phyloP scores from a whole-genome alignment of 2,797 vertebrate species.

The Vespertilio murinus region DNA sequence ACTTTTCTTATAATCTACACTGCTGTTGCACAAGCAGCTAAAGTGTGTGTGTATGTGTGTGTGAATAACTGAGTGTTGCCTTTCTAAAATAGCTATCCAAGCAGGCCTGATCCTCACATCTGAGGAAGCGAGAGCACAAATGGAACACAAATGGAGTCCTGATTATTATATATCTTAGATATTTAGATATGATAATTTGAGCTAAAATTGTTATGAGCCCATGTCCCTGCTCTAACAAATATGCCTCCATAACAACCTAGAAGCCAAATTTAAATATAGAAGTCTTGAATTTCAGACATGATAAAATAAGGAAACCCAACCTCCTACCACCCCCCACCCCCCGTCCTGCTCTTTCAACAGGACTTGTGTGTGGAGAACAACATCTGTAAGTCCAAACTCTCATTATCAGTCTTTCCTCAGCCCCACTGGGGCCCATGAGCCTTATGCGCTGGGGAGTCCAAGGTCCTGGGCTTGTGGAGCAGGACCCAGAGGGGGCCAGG shows the following conservation, averaged over 20 bases:
- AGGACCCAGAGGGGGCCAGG: too few relatives aligned
- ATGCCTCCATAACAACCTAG: background rate
- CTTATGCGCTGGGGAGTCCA: background rate
- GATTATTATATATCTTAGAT: background rate
- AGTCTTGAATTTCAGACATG: background rate
- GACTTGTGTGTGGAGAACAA: background rate
- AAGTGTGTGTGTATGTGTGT: background rate
- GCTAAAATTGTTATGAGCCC: background rate
- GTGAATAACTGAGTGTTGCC: background rate
- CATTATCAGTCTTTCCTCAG: background rate
- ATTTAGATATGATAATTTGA: background rate
- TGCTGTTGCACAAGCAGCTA: background rate
- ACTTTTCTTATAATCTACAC: background rate
- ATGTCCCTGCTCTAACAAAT: background rate
- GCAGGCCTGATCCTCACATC: background rate
- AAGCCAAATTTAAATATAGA: slow-evolving; percentile 10
- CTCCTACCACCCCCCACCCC: fast-evolving
- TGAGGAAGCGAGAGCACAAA: background rate
- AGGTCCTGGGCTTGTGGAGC: background rate
- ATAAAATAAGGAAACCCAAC: background rate
- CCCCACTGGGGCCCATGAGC: background rate
- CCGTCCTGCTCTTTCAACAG: background rate
- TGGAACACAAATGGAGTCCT: background rate
- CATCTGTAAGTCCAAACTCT: background rate
- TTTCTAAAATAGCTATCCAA: background rate